phyloP scores from a whole-genome alignment of 1,140 invertebrate species.

The Oncopodura yosiiana region DNA sequence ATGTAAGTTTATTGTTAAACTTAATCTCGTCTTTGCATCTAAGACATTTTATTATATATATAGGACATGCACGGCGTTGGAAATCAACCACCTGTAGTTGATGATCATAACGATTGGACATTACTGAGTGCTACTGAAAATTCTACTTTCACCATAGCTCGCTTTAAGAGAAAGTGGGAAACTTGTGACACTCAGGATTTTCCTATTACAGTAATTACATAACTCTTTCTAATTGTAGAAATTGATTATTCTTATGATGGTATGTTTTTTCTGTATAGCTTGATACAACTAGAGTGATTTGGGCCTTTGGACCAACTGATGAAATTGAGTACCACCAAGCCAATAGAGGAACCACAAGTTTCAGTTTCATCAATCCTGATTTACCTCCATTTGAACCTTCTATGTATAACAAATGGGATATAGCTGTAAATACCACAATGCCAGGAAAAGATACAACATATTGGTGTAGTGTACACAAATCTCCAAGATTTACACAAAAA shows the following conservation, averaged over 20 bases:
- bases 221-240: background rate
- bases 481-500: constrained; percentile 4
- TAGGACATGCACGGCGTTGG: constrained; percentile 14
- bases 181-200: constrained; percentile 27
- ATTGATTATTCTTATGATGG: background rate
- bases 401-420: constrained; percentile 11
- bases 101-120: constrained; percentile 16
- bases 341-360: background rate
- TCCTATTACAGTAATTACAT: constrained; percentile 17
- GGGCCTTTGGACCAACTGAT: constrained; percentile 9
- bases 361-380: constrained; percentile 5
- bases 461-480: constrained; percentile 22
- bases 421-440: constrained; percentile 10
- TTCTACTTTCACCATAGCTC: constrained; percentile 17
- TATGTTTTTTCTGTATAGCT: constrained; percentile 3
- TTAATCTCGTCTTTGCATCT: background rate
- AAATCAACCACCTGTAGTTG: constrained; percentile 12
- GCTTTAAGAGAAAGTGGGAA: constrained; percentile 9
- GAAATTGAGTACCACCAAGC: constrained; percentile 1
- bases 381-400: background rate
- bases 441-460: constrained; percentile 12
- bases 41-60: background rate
- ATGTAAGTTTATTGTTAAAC: constrained; percentile 7
- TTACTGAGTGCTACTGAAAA: constrained; percentile 13
- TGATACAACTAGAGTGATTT: constrained; percentile 11